Conservation (phyloP, 1,140 invertebrate genomes). For the Halesus radiatus region DNA sequence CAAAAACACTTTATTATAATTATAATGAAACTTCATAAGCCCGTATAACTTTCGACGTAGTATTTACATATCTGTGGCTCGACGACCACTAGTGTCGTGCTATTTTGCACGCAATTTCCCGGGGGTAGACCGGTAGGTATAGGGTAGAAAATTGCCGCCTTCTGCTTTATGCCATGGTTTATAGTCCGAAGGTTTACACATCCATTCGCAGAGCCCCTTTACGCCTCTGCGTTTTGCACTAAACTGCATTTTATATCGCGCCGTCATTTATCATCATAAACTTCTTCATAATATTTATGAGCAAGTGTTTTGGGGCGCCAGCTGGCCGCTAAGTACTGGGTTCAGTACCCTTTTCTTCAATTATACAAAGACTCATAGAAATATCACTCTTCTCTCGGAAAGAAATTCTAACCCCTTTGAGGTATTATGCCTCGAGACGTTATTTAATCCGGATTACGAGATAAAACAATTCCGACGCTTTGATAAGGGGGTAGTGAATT, state of each 20-base stretch:
- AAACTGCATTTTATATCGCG: conserved; percentile 49
- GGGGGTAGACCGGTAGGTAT: too few species aligned
- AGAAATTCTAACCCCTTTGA: conserved; percentile 44
- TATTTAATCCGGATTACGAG: conserved; percentile 47
- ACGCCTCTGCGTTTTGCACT: conserved; percentile 22
- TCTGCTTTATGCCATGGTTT: neutral
- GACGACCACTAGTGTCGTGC: too few species aligned
- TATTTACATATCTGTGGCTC: too few species aligned
- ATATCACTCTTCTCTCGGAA: conserved; percentile 23
- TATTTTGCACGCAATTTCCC: too few species aligned
- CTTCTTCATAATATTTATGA: conserved; percentile 53
- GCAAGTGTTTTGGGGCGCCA: conserved; percentile 40
- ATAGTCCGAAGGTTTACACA: conserved; percentile 16
- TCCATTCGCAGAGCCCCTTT: conserved; percentile 27
- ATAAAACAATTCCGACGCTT: conserved; percentile 28
- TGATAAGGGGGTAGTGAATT: conserved; percentile 19
- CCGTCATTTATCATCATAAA: conserved; percentile 53
- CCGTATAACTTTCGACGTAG: too few species aligned
- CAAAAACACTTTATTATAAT: too few species aligned
- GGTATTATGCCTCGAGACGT: conserved; percentile 23
- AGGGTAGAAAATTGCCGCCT: too few species aligned
- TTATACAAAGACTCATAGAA: conserved; percentile 36
- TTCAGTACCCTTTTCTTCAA: conserved; percentile 42
- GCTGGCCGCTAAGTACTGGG: conserved; percentile 18
- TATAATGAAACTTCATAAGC: too few species aligned